Evolutionary conservation across 2,113 vertebrate genomes (phyloP).

Genomic region (Nothocercus julius): DNA sequence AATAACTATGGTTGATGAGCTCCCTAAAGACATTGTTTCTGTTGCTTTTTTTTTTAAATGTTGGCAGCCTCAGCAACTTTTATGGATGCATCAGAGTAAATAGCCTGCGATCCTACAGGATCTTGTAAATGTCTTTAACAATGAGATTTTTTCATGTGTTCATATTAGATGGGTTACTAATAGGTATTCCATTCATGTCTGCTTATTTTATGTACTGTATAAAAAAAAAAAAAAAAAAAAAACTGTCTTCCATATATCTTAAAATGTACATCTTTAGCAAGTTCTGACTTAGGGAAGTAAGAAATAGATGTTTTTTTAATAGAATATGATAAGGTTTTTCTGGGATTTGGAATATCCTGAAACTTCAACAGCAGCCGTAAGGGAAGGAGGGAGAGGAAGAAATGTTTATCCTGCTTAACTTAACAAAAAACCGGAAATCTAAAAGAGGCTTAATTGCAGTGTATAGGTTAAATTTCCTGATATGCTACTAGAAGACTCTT

Average conservation of each 20-base stretch:
- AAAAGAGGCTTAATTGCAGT: constrained; percentile 45
- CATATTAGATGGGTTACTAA: constrained; percentile 32
- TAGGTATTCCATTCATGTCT: constrained; percentile 53
- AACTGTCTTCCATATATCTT: constrained; percentile 8
- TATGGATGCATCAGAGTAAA: constrained; percentile 57
- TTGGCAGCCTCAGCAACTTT: constrained; percentile 52
- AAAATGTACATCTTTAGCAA: constrained; percentile 26
- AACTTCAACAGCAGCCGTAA: background rate
- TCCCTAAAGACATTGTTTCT: constrained; percentile 46
- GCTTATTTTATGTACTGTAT: constrained; percentile 37
- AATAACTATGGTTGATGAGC: constrained; percentile 29
- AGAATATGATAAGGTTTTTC: background rate
- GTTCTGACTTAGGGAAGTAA: constrained; percentile 20
- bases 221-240: constrained; percentile 50
- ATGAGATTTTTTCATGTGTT: constrained; percentile 31
- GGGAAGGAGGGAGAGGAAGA: background rate
- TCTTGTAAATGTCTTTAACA: constrained; percentile 39
- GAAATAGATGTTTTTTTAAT: background rate
- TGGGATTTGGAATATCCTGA: background rate
- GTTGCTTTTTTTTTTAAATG: background rate
- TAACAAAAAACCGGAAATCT: constrained; percentile 15
- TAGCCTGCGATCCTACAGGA: constrained; percentile 33
- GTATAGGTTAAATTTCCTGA: constrained; percentile 30
- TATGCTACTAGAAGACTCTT: constrained; percentile 1
- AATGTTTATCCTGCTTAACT: constrained; percentile 41